Base-by-base conservation (phyloP, 2,888 invertebrate species). In the Coremacera marginata region DNA sequence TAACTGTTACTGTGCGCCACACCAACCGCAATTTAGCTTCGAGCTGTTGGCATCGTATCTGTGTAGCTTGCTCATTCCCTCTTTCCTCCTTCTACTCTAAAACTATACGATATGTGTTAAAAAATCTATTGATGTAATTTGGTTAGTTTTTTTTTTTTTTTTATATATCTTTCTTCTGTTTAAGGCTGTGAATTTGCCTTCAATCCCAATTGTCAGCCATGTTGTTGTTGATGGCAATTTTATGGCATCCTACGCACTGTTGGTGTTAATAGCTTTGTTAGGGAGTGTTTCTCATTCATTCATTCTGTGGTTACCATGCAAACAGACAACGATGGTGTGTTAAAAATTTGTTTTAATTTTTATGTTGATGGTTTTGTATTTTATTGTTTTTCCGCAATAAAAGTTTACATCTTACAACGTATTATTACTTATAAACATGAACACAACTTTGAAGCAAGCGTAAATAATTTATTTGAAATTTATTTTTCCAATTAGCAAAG, bases 211-310 rank as follows among this genome's bases (percentile, higher is more conserved):
- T 71, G 70, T 55, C 34, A 57, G 70, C 57, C 70, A 70, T 57
- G 57, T 71, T 51, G 70, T 34, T 16, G 68, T 19, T 57, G 22
- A 31, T 44, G 55, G 70, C 37, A 71, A 31, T 71, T 71, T 71
- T 52, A 65, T 74, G 52, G 25, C 74, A 19, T 74, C 74, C 74
- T 65, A 74, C 74, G 65, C 65, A 63, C 34, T 34, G 65, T 34
- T 65, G 55, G 65, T 52, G 65, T 65, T 74, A 74, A 65, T 74
- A 65, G 74, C 52, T 74, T 31, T 31, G 72, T 62, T 27, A 60
- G 72, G 60, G 49, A 62, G 62, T 60, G 71, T 44, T 44, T 44
- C 11, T n/a, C 11, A 11, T 44, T 44, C 44, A 44, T 44, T 44
- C 14, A 44, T 44, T 44, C 44, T 14, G 44, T 11, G 44, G 44